Conservation (phyloP, 2,797 vertebrate genomes). For the Zalophus californianus region DNA sequence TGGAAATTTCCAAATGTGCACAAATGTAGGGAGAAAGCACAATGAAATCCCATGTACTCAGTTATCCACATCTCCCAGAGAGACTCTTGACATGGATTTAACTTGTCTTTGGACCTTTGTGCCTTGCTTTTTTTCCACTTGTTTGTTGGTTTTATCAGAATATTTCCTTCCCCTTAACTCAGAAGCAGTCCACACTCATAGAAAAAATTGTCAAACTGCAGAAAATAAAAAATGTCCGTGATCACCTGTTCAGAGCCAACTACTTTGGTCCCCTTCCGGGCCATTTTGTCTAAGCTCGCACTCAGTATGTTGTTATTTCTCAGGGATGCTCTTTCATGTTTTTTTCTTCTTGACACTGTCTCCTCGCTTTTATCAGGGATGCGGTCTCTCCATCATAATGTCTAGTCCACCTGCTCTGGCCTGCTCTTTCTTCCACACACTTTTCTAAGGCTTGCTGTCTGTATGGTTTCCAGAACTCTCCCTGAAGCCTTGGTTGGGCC, state of each 20-base stretch:
- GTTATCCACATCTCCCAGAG: not conserved
- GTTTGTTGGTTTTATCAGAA: not conserved
- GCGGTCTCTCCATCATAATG: rapidly evolving
- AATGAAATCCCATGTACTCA: not conserved
- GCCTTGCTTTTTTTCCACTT: not conserved
- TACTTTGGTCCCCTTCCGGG: not conserved
- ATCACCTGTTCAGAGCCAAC: not conserved
- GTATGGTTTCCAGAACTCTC: not conserved
- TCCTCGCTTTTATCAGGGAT: not conserved
- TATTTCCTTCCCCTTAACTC: not conserved
- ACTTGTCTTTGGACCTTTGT: not conserved
- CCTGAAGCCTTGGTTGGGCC: not conserved
- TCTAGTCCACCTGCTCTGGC: not conserved
- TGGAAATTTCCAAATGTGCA: not conserved
- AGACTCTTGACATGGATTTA: not conserved
- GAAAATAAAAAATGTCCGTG: not conserved
- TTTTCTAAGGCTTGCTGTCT: not conserved
- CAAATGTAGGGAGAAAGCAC: not conserved
- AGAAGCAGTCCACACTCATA: not conserved
- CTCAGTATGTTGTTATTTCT: not conserved
- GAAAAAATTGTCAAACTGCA: not conserved
- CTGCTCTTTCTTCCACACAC: not conserved
- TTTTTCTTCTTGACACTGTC: not conserved
- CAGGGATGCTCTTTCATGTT: not conserved
- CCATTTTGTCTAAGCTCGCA: not conserved